Evolutionary conservation across 2,888 invertebrate genomes (phyloP), one percentile per base, ranked within the genome.

Genomic region (Gastracanthus pulcherrimus): DNA sequence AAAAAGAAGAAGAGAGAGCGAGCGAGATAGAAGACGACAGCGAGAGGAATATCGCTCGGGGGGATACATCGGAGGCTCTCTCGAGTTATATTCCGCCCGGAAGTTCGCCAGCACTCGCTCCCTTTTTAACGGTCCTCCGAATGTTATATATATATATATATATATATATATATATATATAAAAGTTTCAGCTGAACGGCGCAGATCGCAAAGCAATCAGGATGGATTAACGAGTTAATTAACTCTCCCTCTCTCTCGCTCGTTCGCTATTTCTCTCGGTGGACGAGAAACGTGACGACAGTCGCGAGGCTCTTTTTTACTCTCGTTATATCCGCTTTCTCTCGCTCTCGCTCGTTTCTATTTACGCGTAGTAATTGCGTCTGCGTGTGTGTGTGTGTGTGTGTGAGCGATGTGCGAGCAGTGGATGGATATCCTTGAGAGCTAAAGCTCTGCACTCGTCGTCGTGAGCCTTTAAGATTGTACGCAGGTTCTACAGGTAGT

Each of bases 221-320:
- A 64, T 9, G 76, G 76, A 80, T 76, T 64, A 80, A 76, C 70
- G 78, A 76, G 80, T 58, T 81, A 81, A 81, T 81, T 77, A 81
- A 72, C 70, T 67, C 38, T 41, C 41, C 16, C 41, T 41, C 41
- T 3, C 41, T 9, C 55, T 6, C 36, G 62, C 1, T 16, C 31
- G 13, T 16, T 34, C 36, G 51, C n/a, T n/a, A n/a, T n/a, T n/a
- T n/a, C n/a, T n/a, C n/a, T n/a, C n/a, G n/a, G 48, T 58, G 26
- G 36, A 23, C 13, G 51, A 55, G 62, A n/a, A 34, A 36, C 31
- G 66, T 26, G 64, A 72, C 23, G 66, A 78, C 48, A 58, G 36
- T 2, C 19, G 26, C 11, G 38, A n/a, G n/a, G n/a, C 23, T 13
- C 51, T 48, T 69, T 69, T 76, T 48, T 48, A 6, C 62, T 38